A percentile compares a stretch with the other conserved stretches of the same genome.
These are phyloP conservation scores for Desoria tigrina DNA, from an alignment of 2,888 invertebrate genomes.

Conservation along the genomic window DNA sequence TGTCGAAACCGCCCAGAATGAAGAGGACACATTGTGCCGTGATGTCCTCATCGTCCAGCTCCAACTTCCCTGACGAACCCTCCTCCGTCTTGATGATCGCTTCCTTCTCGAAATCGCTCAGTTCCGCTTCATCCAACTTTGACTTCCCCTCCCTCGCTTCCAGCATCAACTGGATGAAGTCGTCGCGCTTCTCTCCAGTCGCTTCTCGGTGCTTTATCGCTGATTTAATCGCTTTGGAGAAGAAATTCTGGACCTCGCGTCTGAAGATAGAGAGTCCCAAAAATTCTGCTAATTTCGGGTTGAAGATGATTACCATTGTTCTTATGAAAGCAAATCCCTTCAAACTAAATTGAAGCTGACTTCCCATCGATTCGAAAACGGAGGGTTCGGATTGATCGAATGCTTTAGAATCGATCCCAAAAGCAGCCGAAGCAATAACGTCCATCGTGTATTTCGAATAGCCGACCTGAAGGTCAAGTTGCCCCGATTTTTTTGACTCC, in stretches of 20 bases:
- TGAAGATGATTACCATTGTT: conserved; percentile 55
- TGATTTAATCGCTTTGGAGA: conserved; percentile 59
- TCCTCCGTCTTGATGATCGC: conserved; percentile 13
- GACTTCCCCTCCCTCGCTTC: conserved; percentile 60
- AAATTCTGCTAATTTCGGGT: conserved; percentile 56
- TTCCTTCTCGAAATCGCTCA: conserved; percentile 41
- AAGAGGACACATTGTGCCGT: conserved; percentile 32
- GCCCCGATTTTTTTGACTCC: not conserved
- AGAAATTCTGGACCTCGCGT: conserved; percentile 58
- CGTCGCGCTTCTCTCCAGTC: conserved; percentile 60
- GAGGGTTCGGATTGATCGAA: conserved; percentile 49
- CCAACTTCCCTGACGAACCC: not conserved
- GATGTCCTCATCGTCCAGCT: conserved; percentile 26
- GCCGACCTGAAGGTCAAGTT: conserved; percentile 1
- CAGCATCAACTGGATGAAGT: conserved; percentile 63
- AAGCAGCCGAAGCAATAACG: conserved; percentile 47
- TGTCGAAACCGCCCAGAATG: conserved; percentile 35
- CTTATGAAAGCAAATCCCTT: conserved; percentile 53
- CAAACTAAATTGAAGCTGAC: conserved; percentile 53
- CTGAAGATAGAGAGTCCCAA: conserved; percentile 56
- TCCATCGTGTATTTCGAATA: conserved; percentile 27
- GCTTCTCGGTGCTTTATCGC: conserved; percentile 60
- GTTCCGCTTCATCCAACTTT: conserved; percentile 32
- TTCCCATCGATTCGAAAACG: conserved; percentile 15
- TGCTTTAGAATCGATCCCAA: conserved; percentile 55